Conservation (phyloP, 2,888 invertebrate species). For the Pandemis cinnamomeana region DNA sequence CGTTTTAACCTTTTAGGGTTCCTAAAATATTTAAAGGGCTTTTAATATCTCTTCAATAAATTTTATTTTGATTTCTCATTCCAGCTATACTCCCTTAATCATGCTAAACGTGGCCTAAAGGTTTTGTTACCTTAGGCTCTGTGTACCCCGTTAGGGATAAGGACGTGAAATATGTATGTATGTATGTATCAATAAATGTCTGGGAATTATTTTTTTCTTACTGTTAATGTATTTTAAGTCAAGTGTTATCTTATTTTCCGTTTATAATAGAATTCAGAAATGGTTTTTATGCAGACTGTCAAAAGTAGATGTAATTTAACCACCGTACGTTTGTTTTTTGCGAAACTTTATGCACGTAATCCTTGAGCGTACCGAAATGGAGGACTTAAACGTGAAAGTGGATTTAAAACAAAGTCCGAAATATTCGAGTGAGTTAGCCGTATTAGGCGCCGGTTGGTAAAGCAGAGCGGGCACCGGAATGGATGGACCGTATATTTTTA, state of each 20-base stretch:
- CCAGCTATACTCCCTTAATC: too few relatives aligned
- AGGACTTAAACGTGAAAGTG: constrained; percentile 33
- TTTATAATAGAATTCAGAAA: neutral
- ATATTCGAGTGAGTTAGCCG: constrained; percentile 34
- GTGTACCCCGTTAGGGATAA: too few relatives aligned
- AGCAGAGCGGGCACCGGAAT: constrained; percentile 44
- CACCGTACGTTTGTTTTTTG: constrained; percentile 22
- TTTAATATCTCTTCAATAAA: neutral
- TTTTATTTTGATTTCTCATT: too few relatives aligned
- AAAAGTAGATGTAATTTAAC: constrained; percentile 25
- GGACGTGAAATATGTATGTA: too few relatives aligned
- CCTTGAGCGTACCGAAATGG: constrained; percentile 19
- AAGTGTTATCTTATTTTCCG: neutral
- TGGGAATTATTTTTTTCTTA: neutral
- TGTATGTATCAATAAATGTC: too few relatives aligned
- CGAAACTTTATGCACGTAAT: constrained; percentile 29
- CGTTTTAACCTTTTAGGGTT: constrained; percentile 9
- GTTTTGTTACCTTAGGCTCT: too few relatives aligned
- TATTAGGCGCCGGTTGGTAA: constrained; percentile 24
- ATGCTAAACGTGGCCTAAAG: too few relatives aligned
- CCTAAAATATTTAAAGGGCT: neutral
- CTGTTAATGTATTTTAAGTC: neutral
- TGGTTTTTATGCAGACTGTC: neutral
- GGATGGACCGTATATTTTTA: constrained; percentile 74
- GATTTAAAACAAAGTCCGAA: constrained; percentile 39